Base-by-base conservation (phyloP, 1,140 invertebrate species). In the silkworm (Bombyx mori) region DNA sequence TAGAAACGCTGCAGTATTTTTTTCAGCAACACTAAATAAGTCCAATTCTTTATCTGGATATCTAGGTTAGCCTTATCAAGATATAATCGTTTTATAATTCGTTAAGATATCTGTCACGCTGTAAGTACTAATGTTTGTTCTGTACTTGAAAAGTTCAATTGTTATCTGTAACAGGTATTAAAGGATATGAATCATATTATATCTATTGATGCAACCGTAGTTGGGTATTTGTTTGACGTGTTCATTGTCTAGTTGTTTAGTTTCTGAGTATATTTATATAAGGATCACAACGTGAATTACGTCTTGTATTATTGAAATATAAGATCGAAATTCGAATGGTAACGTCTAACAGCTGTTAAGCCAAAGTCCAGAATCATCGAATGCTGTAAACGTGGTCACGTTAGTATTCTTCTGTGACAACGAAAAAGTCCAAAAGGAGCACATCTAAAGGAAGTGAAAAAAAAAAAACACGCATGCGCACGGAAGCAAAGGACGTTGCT, bases 401-500 rank as follows among this genome's bases (percentile, higher is more conserved):
- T 35, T 35, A 35, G 26, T 35, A 35, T 35, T 35, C 26, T 35
- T 35, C 26, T 35, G 26, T 3, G 26, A 51, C 22, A 51, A 51
- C 42, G 42, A 51, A 47, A 51, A 51, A 35, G 50, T 35, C 50
- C 50, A 51, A 59, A 60, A 60, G 63, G 65, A 64, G 65, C 57
- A 62, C 49, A 45, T 58, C 45, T 60, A 73, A 69, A 77, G 73
- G 75, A 77, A 73, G 72, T 75, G 58, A 70, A 69, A 75, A 73
- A 63, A 63, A 18, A 35, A 35, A 35, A 35, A 35, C 26, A 35
- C 49, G 56, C 22, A 54, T 59, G 66, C 63, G 71, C 67, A 61
- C 75, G 77, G 77, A 80, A 80, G 71, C 66, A 52, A 0, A 65
- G 77, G 77, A 26, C 75, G 61, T 77, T 78, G 74, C 56, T 75